Base-by-base conservation (phyloP, 1,140 invertebrate genomes). In the Drosophila serrata region DNA sequence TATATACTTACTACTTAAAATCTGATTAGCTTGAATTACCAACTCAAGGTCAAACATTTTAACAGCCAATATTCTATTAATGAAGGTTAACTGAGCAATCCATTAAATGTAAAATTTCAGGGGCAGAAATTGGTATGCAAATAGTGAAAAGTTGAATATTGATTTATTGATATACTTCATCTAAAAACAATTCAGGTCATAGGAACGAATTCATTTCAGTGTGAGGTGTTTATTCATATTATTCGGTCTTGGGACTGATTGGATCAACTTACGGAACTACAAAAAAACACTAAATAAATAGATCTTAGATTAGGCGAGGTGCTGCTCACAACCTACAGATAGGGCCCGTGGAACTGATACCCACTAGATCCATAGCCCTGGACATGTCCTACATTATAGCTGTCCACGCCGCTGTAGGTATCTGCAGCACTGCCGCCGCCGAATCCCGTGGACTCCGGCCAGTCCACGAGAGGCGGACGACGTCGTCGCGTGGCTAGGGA, bases 321-420 rank as follows among this genome's bases (percentile, higher is more conserved):
- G n/a, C 33, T 22, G 6, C 15, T 0, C 7, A 29, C 12, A 33
- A 24, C 45, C 56, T 84, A 90, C 29, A 85, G 39, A 17, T 90
- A 90, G 27, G 85, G 81, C n/a, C 78, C 81, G 12, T 53, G 43
- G 62, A 91, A 85, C 27, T 74, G 78, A 42, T 81, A 88, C 4
- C 79, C 69, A 22, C 61, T 53, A 55, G 59, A 70, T 1, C 73
- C 85, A 6, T 84, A 35, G 29, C 80, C 77, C 55, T 90, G 90
- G 0, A 84, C 80, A 22, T 90, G 82, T 0, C 75, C 82, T 1
- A 75, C 86, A 40, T 82, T 84, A 48, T 92, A 91, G 62, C 90
- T 92, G 48, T 91, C 85, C 40, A 76, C 42, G 8, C 82, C 77
- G 31, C 24, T 78, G 22, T 86, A 91, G 4, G 81, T 90, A 11